Evolutionary conservation across 2,113 vertebrate genomes (phyloP).

Genomic region (Carlito syrichta): DNA sequence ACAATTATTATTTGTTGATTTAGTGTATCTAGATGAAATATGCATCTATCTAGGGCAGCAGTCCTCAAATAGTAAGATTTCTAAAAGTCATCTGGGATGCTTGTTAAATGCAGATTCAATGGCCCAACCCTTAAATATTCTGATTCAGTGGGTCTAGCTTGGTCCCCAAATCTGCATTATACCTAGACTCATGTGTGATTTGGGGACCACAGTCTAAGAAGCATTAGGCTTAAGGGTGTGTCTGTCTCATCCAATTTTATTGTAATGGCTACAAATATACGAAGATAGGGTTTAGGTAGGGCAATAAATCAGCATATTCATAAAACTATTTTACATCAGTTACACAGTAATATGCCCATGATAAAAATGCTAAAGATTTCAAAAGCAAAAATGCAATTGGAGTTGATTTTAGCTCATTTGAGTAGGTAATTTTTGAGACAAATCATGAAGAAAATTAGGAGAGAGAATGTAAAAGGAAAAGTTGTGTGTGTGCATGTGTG

Average conservation of each 20-base stretch:
- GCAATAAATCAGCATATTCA: background rate
- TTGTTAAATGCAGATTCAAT: background rate
- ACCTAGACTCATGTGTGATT: background rate
- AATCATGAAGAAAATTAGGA: background rate
- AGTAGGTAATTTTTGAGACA: background rate
- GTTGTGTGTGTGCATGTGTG: background rate
- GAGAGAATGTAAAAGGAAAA: background rate
- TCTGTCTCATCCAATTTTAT: background rate
- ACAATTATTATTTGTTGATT: background rate
- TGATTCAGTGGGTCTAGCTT: background rate
- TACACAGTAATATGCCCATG: background rate
- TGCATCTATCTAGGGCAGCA: background rate
- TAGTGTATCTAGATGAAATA: background rate
- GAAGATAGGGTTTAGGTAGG: background rate
- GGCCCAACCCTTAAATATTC: background rate
- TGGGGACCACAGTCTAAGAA: background rate
- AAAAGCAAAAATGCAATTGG: background rate
- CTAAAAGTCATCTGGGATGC: background rate
- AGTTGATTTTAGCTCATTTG: background rate
- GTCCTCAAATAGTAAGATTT: background rate
- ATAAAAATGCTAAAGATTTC: constrained; percentile 34
- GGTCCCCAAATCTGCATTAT: background rate
- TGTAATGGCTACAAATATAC: background rate
- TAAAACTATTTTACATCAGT: background rate
- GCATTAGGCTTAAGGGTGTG: background rate